Conservation (phyloP, 37 sponge, comb jelly and placozoan species). For the Halichondria panicea region DNA sequence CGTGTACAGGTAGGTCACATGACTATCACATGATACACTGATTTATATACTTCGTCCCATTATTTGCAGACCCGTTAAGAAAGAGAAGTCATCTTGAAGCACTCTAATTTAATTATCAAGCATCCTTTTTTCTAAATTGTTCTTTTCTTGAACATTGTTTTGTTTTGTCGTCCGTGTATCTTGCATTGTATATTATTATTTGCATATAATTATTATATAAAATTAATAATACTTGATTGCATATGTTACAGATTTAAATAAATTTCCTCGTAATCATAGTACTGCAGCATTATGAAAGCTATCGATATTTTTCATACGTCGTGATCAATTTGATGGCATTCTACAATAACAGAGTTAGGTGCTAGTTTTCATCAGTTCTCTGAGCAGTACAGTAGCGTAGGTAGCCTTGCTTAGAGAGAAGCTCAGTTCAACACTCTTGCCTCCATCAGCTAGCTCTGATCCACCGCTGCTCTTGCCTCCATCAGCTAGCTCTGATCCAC, state of each 20-base stretch:
- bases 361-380: slow-evolving; percentile 21
- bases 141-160: too few relatives aligned
- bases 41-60: too few relatives aligned
- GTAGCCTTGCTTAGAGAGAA: not conserved
- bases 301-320: not conserved
- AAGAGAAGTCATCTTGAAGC: not conserved
- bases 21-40: not conserved
- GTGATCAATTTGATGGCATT: not conserved
- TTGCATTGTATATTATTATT: too few relatives aligned
- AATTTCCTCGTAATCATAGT: not conserved
- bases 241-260: not conserved
- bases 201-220: not conserved
- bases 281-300: not conserved
- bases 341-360: not conserved
- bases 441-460: not conserved
- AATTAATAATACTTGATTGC: not conserved
- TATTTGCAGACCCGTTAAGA: slow-evolving; percentile 17
- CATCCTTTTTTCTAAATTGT: not conserved
- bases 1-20: slow-evolving; percentile 68
- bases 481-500: not conserved
- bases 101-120: not conserved
- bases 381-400: slow-evolving; percentile 38
- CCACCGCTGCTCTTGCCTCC: not conserved
- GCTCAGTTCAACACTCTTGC: not conserved
- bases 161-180: too few relatives aligned